These are phyloP conservation scores for Oxyruncus cristatus DNA, from an alignment of 2,113 vertebrate genomes.

Conservation along the genomic window DNA sequence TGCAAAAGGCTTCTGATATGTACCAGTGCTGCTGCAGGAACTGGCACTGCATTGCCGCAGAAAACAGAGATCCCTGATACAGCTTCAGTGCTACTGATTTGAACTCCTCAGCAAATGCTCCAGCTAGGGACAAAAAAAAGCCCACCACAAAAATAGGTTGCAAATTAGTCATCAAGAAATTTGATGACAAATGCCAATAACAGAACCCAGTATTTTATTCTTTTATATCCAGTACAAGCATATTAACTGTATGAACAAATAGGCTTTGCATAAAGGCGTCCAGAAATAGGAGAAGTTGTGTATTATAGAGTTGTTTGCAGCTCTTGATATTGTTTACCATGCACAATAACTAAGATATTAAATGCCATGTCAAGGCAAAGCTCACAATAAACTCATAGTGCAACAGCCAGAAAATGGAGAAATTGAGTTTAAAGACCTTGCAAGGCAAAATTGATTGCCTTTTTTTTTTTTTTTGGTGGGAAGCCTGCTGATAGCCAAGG, in stretches of 20 bases:
- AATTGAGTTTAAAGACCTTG: not conserved
- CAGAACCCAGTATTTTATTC: not conserved
- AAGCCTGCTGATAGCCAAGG: not conserved
- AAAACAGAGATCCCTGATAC: not conserved
- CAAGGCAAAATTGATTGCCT: not conserved
- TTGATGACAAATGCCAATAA: not conserved
- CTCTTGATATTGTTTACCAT: not conserved
- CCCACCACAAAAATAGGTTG: not conserved
- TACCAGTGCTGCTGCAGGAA: not conserved
- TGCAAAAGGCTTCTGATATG: not conserved
- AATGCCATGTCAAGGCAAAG: not conserved
- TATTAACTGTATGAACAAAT: not conserved
- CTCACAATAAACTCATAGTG: not conserved
- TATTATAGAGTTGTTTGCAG: not conserved
- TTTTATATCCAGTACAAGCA: not conserved
- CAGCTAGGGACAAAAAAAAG: not conserved
- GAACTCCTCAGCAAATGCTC: not conserved
- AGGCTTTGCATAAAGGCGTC: not conserved
- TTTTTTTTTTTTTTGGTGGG: not conserved
- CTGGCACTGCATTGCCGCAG: not conserved
- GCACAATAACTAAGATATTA: not conserved
- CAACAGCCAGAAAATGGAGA: not conserved
- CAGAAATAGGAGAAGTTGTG: not conserved
- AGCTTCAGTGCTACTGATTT: not conserved
- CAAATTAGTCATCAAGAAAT: slow-evolving; percentile 5